A percentile compares a stretch with the other conserved stretches of the same genome.
These are phyloP conservation scores for Chironomus striatipennis DNA, from an alignment of 1,140 invertebrate species.

Conservation along the genomic window DNA sequence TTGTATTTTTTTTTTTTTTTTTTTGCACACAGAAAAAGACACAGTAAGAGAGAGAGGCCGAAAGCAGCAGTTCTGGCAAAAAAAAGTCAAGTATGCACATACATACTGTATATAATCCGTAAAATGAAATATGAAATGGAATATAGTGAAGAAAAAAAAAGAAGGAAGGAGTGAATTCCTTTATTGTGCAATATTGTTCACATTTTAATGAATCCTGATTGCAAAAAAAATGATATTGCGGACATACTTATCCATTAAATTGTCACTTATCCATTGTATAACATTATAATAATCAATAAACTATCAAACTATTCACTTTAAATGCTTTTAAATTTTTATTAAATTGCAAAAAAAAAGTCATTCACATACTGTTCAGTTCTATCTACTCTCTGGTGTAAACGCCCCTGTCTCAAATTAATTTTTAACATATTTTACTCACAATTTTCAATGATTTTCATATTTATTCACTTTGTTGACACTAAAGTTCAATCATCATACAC, in stretches of 20 bases:
- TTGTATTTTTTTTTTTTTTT: background rate
- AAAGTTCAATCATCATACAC: background rate
- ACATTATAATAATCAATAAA: conserved; percentile 9
- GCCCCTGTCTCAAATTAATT: conserved; percentile 3
- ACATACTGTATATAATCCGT: background rate
- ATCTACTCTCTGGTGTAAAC: background rate
- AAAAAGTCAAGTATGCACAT: background rate
- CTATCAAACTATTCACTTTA: background rate
- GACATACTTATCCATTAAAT: background rate
- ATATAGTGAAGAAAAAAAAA: no score
- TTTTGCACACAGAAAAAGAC: background rate
- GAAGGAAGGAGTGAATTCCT: background rate
- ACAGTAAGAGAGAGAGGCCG: background rate
- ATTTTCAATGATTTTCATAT: background rate
- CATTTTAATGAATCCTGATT: background rate
- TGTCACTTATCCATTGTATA: background rate
- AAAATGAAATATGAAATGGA: no score
- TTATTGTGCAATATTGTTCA: conserved; percentile 2
- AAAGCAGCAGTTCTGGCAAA: background rate
- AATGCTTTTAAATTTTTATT: background rate
- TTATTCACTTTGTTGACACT: background rate
- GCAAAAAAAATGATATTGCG: background rate
- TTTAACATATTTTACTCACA: background rate
- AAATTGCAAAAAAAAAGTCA: no score
- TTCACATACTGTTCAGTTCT: no score